Percentiles rank a stretch among this genome's conserved stretches.
phyloP scores from a whole-genome alignment of 2,888 invertebrate species.

The Stegophylla sp. region DNA sequence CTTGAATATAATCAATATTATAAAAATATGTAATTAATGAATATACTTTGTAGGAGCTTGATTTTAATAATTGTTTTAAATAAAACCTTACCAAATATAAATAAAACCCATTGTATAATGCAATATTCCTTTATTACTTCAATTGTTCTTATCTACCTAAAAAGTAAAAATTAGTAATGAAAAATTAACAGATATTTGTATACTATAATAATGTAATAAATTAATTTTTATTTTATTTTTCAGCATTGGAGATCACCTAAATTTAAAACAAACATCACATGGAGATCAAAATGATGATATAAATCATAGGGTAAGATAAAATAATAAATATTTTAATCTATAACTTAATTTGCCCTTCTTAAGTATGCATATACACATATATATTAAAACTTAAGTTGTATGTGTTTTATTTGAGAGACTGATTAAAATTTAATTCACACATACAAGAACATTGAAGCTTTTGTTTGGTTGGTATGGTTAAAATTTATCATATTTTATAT shows the following conservation, averaged over 20 bases:
- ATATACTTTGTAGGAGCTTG: no score
- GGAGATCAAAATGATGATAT: slow-evolving; percentile 67
- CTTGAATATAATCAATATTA: no score
- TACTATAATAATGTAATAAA: no score
- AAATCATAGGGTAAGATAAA: slow-evolving; percentile 65
- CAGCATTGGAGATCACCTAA: slow-evolving; percentile 72
- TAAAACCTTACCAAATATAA: no score
- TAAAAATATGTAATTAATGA: no score
- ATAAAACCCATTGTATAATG: no score
- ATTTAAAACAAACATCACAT: slow-evolving; percentile 68
- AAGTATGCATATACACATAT: no score
- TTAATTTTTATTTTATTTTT: slow-evolving; percentile 61
- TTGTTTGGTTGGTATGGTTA: background rate
- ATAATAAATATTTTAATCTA: slow-evolving; percentile 1
- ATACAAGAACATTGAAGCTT: background rate
- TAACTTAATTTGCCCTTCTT: background rate
- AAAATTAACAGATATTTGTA: no score
- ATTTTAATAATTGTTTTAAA: no score
- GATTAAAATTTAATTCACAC: background rate
- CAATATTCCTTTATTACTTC: no score
- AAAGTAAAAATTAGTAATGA: no score
- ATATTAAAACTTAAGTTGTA: background rate
- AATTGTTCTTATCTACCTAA: no score
- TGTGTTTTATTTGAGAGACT: background rate
- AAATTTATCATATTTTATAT: background rate